phyloP scores from a whole-genome alignment of 2,113 vertebrate species.

The Pyxicephalus adspersus region DNA sequence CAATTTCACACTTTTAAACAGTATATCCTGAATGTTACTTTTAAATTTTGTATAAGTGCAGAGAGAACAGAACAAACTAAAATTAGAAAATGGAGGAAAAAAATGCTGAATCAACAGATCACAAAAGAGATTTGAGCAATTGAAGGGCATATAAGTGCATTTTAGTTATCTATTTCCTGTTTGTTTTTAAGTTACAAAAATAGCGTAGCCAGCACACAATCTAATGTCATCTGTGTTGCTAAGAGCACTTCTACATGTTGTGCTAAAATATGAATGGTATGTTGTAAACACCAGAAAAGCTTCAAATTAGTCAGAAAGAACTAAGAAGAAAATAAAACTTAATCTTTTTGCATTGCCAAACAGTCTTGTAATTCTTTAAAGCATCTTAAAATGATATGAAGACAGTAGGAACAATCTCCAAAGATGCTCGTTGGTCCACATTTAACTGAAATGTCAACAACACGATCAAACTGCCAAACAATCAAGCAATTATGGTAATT shows the following conservation, averaged over 20 bases:
- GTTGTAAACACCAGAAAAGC: constrained; percentile 31
- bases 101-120: constrained; percentile 50
- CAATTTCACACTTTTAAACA: too few relatives aligned
- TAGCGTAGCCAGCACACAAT: constrained; percentile 31
- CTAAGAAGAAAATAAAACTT: neutral
- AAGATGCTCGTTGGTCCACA: neutral
- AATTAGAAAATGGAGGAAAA: neutral
- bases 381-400: neutral
- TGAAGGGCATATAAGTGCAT: constrained; percentile 27
- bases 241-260: constrained; percentile 29
- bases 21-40: neutral
- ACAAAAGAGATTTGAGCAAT: constrained; percentile 10
- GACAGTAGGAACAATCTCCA: neutral
- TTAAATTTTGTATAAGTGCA: neutral
- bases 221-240: constrained; percentile 38
- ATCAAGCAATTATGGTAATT: neutral
- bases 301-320: neutral
- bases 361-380: neutral
- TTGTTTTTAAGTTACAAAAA: constrained; percentile 31
- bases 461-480: neutral
- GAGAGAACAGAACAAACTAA: constrained; percentile 15
- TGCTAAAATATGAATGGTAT: constrained; percentile 51
- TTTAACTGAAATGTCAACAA: constrained; percentile 26
- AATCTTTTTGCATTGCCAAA: neutral
- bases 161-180: constrained; percentile 51